These are phyloP conservation scores for Nibea albiflora DNA, from an alignment of 2,113 vertebrate species.

Conservation along the genomic window DNA sequence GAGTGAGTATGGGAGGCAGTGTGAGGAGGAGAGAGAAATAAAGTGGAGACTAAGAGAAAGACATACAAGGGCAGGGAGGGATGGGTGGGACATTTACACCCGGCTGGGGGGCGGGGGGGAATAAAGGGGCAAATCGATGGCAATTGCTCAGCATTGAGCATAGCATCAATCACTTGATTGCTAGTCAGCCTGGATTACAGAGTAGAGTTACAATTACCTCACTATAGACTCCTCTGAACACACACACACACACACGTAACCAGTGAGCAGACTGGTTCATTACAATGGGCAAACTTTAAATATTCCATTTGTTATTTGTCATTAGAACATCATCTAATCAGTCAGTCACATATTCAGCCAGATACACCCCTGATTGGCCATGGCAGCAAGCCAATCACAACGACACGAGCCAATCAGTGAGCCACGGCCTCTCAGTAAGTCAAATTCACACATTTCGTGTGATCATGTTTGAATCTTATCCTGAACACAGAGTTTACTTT, in stretches of 20 bases:
- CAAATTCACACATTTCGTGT: too few species aligned
- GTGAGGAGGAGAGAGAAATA: not conserved
- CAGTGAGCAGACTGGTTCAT: not conserved
- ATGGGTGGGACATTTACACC: constrained; percentile 21
- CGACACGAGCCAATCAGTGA: not conserved
- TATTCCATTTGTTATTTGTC: not conserved
- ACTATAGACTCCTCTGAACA: constrained; percentile 34
- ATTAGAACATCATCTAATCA: not conserved
- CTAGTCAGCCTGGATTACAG: constrained; percentile 66
- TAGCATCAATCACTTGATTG: constrained; percentile 70
- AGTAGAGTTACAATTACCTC: constrained; percentile 56
- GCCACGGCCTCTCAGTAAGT: not conserved
- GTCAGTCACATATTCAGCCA: not conserved
- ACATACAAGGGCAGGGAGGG: constrained; percentile 3
- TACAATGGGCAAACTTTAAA: not conserved
- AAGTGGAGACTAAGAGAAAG: constrained; percentile 14
- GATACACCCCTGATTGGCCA: not conserved
- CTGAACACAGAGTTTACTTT: not conserved
- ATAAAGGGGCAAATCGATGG: constrained; percentile 44
- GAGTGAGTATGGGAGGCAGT: not conserved
- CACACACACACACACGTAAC: not conserved
- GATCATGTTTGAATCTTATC: too few species aligned
- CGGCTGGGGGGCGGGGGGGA: not conserved
- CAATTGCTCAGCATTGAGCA: constrained; percentile 56
- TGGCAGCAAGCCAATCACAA: not conserved